phyloP scores from a whole-genome alignment of 2,888 invertebrate species.

The Nephrotoma appendiculata region DNA sequence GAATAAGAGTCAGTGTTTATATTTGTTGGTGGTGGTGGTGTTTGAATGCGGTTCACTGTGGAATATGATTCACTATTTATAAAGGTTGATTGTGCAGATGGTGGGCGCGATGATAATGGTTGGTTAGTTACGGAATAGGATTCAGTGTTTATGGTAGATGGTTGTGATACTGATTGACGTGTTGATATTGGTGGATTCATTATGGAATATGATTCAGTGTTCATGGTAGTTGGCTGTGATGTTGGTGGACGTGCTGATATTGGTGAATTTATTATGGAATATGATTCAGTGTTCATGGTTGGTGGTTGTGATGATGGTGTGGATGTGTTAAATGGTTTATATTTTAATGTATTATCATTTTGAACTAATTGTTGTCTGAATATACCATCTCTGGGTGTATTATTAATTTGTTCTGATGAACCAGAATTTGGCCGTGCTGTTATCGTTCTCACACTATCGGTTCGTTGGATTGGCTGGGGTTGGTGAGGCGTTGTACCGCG shows the following conservation, averaged over 20 bases:
- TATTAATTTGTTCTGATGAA: not conserved
- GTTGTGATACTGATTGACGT: not conserved
- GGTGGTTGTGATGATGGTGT: not conserved
- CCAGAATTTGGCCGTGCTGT: conserved; percentile 11
- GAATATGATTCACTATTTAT: not conserved
- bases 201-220: not conserved
- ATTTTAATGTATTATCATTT: not conserved
- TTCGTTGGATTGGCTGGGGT: not conserved
- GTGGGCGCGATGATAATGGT: not conserved
- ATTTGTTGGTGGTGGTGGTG: not conserved
- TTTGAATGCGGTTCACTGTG: not conserved
- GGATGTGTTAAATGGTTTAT: not conserved
- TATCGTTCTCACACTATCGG: conserved; percentile 10
- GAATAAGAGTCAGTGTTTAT: not conserved
- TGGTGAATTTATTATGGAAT: not conserved
- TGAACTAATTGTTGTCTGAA: not conserved
- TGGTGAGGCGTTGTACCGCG: not conserved
- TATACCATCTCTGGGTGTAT: not conserved
- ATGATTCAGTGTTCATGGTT: not conserved
- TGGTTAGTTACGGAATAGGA: too few species aligned
- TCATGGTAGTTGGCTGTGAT: not conserved
- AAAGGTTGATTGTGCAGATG: not conserved
- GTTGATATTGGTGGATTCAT: not conserved
- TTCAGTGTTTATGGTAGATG: not conserved
- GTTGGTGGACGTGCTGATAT: not conserved